Evolutionary conservation across 2,888 invertebrate species (phyloP), one percentile per base, ranked within the genome.

Genomic region (Drosophila anceps): DNA sequence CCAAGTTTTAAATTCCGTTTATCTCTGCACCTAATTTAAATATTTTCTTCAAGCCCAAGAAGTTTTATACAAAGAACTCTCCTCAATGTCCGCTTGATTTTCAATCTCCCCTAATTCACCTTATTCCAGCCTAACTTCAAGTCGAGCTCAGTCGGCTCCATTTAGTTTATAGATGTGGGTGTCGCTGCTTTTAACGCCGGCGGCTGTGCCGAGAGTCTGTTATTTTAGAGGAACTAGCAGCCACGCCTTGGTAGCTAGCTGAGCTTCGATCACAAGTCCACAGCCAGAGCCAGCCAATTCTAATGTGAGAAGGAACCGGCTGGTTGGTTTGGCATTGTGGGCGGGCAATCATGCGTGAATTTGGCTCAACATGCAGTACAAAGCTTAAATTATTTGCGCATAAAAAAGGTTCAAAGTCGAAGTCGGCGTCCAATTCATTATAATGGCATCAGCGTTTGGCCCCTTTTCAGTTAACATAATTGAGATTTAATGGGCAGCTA

Each of bases 361-460:
- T 65, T 53, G 67, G 67, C 46, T 73, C 73, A 51, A 69, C 79
- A 72, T 54, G 54, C 54, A 66, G 39, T 37, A 73, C 68, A 80
- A 78, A 88, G 84, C 88, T 86, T 75, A 76, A 88, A 85, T 88
- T 81, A 85, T 84, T 88, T 86, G 73, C 55, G 61, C 73, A 71
- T 59, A 69, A 75, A 71, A 88, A 88, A 88, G 84, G 86, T 84
- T 84, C 84, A 84, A 84, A 84, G 88, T 59, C 71, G 60, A 76
- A 74, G 62, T 59, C 66, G 61, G 74, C 79, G 55, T 50, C 55
- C 84, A 82, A 85, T 84, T 84, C 88, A 85, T 84, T 84, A 85
- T 82, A 84, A 80, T 88, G 88, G 88, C 88, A 88, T 84, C 85
- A 88, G 70, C 75, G 72, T 65, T 79, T 64, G 61, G 64, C 62